Base-by-base conservation (phyloP, 2,113 vertebrate genomes). In the Gnathonemus echidnorhynchus region DNA sequence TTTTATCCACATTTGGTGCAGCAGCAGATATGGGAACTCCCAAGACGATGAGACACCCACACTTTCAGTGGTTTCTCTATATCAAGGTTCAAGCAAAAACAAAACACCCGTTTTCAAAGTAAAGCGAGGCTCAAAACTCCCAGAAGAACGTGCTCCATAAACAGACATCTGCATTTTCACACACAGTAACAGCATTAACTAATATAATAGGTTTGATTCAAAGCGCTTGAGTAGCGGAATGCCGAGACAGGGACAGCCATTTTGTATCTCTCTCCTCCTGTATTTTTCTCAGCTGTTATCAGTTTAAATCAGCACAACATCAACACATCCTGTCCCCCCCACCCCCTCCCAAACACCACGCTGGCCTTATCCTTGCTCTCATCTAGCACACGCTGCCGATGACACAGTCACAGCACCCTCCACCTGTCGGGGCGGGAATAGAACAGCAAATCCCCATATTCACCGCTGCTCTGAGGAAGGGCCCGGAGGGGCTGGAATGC, bases 401-500 rank as follows among this genome's bases (percentile, higher is more conserved):
- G 83, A 21, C 42, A 46, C n/a, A 0, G 10, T 66, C n/a, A 66
- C 89, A 96, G 97, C 3, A 91, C 94, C 2, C 91, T 92, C 39
- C 96, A 93, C 83, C 94, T 97, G 88, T 95, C 92, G 0, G 92
- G 90, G 0, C 84, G 94, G 3, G 94, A 93, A 17, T 77, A 91
- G 0, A 93, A 90, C 39, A 88, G 90, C 52, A 94, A 93, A 92
- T 92, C 95, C 84, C 95, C 95, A 1, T 97, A 97, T 86, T 96
- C 97, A 0, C 95, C 98, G 88, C 96, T 98, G 52, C 95, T 98
- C 21, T 24, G 21, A 58, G 56, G 21, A 58, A 24, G 56, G 21
- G 6, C 6, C 5, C 9, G 0, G 9, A 24, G 21, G 56, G 56
- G 53, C 19, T 21, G 1, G 52, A 21, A 13, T 31, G 62, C 9